A percentile compares a stretch with the other conserved stretches of the same genome.
phyloP scores from a whole-genome alignment of 2,797 vertebrate species.

The Ambastaia sidthimunki region DNA sequence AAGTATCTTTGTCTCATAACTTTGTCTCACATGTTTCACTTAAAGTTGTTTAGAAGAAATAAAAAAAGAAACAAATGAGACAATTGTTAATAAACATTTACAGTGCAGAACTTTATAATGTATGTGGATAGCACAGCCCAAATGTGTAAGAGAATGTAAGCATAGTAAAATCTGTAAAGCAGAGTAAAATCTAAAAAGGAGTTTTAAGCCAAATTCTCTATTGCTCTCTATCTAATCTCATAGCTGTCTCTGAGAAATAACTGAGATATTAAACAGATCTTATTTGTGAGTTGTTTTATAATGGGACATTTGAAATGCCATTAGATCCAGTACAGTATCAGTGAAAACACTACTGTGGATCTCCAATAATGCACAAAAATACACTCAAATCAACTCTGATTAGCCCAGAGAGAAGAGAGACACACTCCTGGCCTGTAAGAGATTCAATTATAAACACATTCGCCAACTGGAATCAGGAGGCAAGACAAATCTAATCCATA shows the following conservation, averaged over 20 bases:
- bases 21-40: not conserved
- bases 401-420: constrained; percentile 11
- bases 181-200: no score
- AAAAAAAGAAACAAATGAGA: no score
- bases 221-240: no score
- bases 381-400: constrained; percentile 17
- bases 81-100: no score
- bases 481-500: constrained; percentile 9
- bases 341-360: constrained; percentile 10
- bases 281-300: not conserved
- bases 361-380: not conserved
- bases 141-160: not conserved
- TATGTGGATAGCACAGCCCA: no score
- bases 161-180: no score
- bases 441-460: constrained; percentile 32
- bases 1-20: not conserved
- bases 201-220: no score
- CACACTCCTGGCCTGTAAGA: constrained; percentile 29
- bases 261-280: no score
- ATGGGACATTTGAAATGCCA: not conserved
- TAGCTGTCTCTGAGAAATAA: no score
- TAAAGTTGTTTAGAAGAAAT: not conserved
- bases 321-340: constrained; percentile 26
- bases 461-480: not conserved
- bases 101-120: no score